phyloP scores from a whole-genome alignment of 2,113 vertebrate genomes.

The Poeciliopsis turrubarensis region DNA sequence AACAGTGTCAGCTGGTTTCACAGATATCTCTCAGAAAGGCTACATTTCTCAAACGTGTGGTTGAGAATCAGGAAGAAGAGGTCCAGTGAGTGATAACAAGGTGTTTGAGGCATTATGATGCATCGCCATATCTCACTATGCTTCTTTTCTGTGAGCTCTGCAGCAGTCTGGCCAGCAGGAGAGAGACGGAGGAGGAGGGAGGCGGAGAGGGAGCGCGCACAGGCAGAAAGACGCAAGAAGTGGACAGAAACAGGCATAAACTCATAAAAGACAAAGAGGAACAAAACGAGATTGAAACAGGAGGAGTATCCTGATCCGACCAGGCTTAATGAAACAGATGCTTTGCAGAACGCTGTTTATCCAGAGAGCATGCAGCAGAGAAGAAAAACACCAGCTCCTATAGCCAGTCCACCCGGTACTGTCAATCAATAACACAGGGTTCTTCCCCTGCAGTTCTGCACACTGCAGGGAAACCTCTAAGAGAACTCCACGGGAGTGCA shows the following conservation, averaged over 20 bases:
- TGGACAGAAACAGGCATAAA: constrained; percentile 22
- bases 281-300: constrained; percentile 9
- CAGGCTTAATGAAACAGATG: neutral
- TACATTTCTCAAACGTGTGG: constrained; percentile 10
- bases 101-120: constrained; percentile 70
- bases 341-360: constrained; percentile 14
- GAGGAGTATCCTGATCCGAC: neutral
- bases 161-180: constrained; percentile 55
- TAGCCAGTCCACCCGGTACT: constrained; percentile 41
- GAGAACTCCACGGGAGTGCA: constrained; percentile 20
- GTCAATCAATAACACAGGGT: constrained; percentile 66
- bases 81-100: constrained; percentile 50
- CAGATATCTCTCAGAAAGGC: neutral
- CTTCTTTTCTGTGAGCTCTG: constrained; percentile 67
- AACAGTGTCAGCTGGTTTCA: neutral
- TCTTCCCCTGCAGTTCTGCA: constrained; percentile 52
- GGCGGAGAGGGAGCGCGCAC: neutral
- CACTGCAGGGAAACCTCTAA: constrained; percentile 42
- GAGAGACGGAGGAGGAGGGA: constrained; percentile 8
- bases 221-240: constrained; percentile 7
- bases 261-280: constrained; percentile 1
- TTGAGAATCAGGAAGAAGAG: constrained; percentile 19
- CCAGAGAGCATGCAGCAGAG: constrained; percentile 38
- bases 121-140: constrained; percentile 75
- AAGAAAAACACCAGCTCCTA: constrained; percentile 14